Evolutionary conservation across 2,797 vertebrate species (phyloP).

Genomic region (Pseudomugil gertrudae): DNA sequence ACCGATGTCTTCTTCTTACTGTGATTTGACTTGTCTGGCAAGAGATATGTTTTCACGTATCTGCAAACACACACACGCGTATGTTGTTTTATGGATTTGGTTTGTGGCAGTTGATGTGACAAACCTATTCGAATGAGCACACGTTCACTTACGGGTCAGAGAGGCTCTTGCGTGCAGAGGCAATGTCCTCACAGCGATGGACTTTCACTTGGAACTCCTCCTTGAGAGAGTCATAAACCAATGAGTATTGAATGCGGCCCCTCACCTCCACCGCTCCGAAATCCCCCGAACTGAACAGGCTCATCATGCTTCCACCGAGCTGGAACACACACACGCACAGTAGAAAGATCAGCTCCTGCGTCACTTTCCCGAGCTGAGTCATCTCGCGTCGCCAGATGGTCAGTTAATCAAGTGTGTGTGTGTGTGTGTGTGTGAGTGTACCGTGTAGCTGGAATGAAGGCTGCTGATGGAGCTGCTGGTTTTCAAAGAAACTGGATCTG

Average conservation of each 20-base stretch:
- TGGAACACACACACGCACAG: constrained; percentile 60
- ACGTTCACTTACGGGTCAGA: constrained; percentile 90
- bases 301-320: constrained; percentile 93
- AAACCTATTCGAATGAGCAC: constrained; percentile 11
- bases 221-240: constrained; percentile 83
- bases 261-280: constrained; percentile 85
- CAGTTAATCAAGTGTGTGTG: constrained; percentile 37
- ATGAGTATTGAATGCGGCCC: constrained; percentile 88
- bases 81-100: not conserved
- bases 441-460: constrained; percentile 85
- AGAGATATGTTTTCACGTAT: constrained; percentile 94
- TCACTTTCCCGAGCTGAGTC: constrained; percentile 70
- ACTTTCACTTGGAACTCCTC: constrained; percentile 88
- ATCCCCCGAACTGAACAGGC: constrained; percentile 90
- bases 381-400: constrained; percentile 38
- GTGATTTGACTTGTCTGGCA: constrained; percentile 91
- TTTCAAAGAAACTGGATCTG: constrained; percentile 71
- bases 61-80: constrained; percentile 72
- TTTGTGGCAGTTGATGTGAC: not conserved
- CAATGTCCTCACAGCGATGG: constrained; percentile 89
- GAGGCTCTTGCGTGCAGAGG: constrained; percentile 86
- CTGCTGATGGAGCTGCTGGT: constrained; percentile 86
- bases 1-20: constrained; percentile 94
- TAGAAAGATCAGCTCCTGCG: constrained; percentile 57
- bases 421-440: constrained; percentile 31